Percentiles rank a stretch among this genome's conserved stretches.
These are phyloP conservation scores for Virgularia gustaviana DNA, from an alignment of 92 coral and sea anemone species.

Conservation along the genomic window DNA sequence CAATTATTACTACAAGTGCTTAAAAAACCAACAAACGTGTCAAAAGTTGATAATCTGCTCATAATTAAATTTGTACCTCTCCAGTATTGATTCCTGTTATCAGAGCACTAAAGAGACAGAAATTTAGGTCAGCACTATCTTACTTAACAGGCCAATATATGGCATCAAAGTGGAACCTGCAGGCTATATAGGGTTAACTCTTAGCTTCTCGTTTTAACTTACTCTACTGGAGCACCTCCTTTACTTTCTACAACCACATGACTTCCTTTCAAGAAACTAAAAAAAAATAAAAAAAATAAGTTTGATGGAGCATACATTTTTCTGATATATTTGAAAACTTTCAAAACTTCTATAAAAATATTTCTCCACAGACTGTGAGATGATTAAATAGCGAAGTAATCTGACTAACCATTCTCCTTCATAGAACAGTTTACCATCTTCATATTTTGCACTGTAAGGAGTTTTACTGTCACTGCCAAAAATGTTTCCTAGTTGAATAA, in stretches of 20 bases:
- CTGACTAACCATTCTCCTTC: slow-evolving; percentile 98
- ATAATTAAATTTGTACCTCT: slow-evolving; percentile 57
- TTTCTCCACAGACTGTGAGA: not conserved
- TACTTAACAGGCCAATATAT: too few species aligned
- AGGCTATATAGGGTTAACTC: too few species aligned
- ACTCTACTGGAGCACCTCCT: slow-evolving; percentile 83
- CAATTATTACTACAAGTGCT: too few species aligned
- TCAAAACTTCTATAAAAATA: not conserved
- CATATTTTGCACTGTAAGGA: slow-evolving; percentile 90
- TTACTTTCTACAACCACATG: slow-evolving; percentile 85
- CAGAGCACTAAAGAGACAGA: slow-evolving; percentile 62
- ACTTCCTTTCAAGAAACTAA: slow-evolving; percentile 87
- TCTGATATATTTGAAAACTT: not conserved
- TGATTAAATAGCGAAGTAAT: too few species aligned
- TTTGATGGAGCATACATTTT: not conserved
- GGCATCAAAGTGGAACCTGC: too few species aligned
- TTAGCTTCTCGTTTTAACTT: too few species aligned
- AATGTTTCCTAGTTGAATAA: too few species aligned
- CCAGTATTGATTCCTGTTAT: slow-evolving; percentile 98
- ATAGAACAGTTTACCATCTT: slow-evolving; percentile 97
- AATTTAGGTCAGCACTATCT: too few species aligned
- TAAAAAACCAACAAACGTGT: too few species aligned
- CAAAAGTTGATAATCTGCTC: too few species aligned
- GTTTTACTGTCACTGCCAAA: slow-evolving; percentile 52
- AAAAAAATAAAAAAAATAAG: slow-evolving; percentile 1